These are phyloP conservation scores for Seriola dumerili DNA, from an alignment of 2,113 vertebrate species.

Conservation along the genomic window DNA sequence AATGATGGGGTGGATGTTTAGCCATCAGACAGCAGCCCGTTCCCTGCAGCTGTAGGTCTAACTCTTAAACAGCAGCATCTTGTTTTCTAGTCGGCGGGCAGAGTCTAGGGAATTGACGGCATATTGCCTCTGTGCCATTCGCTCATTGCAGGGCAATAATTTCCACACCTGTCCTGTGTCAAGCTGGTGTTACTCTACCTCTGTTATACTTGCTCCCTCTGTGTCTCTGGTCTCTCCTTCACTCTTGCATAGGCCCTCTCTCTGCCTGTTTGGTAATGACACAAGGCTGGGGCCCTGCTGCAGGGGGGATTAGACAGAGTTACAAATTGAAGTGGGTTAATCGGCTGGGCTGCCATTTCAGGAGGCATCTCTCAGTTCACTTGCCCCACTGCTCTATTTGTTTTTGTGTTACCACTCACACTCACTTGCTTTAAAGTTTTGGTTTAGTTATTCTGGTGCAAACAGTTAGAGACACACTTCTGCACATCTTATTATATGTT, in stretches of 20 bases:
- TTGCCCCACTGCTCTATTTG: constrained; percentile 36
- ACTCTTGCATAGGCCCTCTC: background rate
- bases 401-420: background rate
- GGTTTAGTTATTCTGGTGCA: background rate
- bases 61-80: constrained; percentile 45
- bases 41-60: constrained; percentile 59
- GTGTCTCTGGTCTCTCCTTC: background rate
- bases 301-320: constrained; percentile 65
- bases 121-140: constrained; percentile 48
- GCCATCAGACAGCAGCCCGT: constrained; percentile 48
- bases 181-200: background rate
- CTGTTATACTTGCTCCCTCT: constrained; percentile 6
- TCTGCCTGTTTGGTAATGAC: constrained; percentile 53
- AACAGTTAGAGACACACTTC: background rate
- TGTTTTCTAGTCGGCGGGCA: constrained; percentile 54
- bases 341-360: constrained; percentile 54
- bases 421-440: background rate
- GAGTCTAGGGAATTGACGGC: constrained; percentile 58
- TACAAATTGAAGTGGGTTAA: constrained; percentile 73
- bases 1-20: constrained; percentile 69
- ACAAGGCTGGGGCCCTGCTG: constrained; percentile 40
- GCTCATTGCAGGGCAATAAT: constrained; percentile 53
- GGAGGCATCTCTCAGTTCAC: constrained; percentile 44
- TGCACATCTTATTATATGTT: too few relatives aligned
- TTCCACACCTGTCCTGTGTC: constrained; percentile 56